phyloP scores from a whole-genome alignment of 2,888 invertebrate genomes.

The Noctua pronuba region DNA sequence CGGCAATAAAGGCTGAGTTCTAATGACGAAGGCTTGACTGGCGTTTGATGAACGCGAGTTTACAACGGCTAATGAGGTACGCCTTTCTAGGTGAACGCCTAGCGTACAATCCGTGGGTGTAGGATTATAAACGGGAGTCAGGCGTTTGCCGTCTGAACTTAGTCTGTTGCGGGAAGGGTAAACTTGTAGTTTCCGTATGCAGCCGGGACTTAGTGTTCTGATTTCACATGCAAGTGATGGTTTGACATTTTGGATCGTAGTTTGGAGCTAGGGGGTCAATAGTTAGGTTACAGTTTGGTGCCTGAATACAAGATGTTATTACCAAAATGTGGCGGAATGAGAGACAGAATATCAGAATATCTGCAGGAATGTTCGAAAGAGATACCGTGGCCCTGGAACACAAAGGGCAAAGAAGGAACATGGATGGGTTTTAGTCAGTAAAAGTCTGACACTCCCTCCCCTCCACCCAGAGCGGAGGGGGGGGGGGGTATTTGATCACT shows the following conservation, averaged over 20 bases:
- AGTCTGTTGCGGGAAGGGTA: not conserved
- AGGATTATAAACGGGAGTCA: slow-evolving; percentile 23
- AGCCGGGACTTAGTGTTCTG: slow-evolving; percentile 24
- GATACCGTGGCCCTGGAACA: too few relatives aligned
- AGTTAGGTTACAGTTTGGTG: slow-evolving; percentile 8
- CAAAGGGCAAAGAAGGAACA: too few relatives aligned
- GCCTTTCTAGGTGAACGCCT: slow-evolving; percentile 49
- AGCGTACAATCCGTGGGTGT: slow-evolving; percentile 13
- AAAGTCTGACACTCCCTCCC: too few relatives aligned
- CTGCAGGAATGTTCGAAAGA: too few relatives aligned
- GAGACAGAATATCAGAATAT: too few relatives aligned
- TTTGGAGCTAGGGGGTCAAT: slow-evolving; percentile 6
- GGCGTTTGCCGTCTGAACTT: slow-evolving; percentile 34
- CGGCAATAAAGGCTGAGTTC: slow-evolving; percentile 47
- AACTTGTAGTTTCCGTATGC: slow-evolving; percentile 35
- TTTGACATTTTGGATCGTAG: slow-evolving; percentile 35
- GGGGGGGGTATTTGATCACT: too few relatives aligned
- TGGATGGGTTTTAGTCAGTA: too few relatives aligned
- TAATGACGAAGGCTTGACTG: slow-evolving; percentile 54
- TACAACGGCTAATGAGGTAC: slow-evolving; percentile 54
- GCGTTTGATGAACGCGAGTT: slow-evolving; percentile 45
- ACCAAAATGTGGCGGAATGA: not conserved
- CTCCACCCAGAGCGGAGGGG: too few relatives aligned
- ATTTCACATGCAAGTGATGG: slow-evolving; percentile 22
- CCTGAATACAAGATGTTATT: not conserved